These are phyloP conservation scores for Eilema caniola DNA, from an alignment of 2,888 invertebrate species.

Conservation along the genomic window DNA sequence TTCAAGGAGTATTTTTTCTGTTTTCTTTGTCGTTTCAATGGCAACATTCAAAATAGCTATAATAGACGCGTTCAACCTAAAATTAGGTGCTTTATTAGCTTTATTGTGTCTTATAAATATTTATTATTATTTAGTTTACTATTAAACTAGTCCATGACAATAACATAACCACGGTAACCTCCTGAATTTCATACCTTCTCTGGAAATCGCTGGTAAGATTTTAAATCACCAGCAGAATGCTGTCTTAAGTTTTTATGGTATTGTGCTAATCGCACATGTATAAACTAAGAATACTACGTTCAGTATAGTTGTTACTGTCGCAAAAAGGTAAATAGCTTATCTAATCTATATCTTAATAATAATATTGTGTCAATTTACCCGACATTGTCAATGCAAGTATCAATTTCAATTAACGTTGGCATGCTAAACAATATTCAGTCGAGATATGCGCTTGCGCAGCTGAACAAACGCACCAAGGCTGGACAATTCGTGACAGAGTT, in stretches of 20 bases:
- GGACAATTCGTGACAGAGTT: conserved; percentile 58
- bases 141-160: not conserved
- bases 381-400: conserved; percentile 28
- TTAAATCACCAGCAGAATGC: not conserved
- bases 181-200: not conserved
- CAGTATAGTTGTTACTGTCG: not conserved
- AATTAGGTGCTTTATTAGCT: too few relatives aligned
- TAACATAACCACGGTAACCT: not conserved
- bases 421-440: conserved; percentile 51
- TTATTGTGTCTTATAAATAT: too few relatives aligned
- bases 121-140: too few relatives aligned
- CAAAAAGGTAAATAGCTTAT: not conserved
- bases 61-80: too few relatives aligned
- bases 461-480: conserved; percentile 73
- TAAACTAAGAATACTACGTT: not conserved
- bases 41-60: too few relatives aligned
- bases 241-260: not conserved
- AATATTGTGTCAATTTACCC: conserved; percentile 15
- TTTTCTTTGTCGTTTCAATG: too few relatives aligned
- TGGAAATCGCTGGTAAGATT: not conserved
- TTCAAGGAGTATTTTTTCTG: too few relatives aligned
- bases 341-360: conserved; percentile 3
- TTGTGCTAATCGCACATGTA: too few relatives aligned
- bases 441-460: conserved; percentile 59
- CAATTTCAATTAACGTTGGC: conserved; percentile 42